Evolutionary conservation across 2,113 vertebrate species (phyloP), one percentile per base, ranked within the genome.

Genomic region (rabbit (Oryctolagus cuniculus)): DNA sequence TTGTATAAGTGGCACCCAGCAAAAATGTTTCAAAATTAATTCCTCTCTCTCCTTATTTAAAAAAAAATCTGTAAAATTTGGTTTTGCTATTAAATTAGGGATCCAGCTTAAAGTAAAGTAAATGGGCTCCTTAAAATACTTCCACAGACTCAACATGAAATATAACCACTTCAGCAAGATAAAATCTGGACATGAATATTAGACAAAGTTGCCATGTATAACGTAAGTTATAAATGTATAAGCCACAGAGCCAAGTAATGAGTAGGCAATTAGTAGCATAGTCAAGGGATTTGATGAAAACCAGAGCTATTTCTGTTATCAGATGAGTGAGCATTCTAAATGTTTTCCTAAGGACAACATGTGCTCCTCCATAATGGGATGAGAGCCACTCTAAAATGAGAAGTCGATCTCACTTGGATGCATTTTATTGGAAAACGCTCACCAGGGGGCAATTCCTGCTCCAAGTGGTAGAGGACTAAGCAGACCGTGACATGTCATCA

Each of bases 401-500:
- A 94, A 96, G 96, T 70, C 70, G 25, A 96, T 70, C 90, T 96
- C 96, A 97, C 90, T 96, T 97, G 97, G 97, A 97, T 96, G 84
- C 16, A 74, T 97, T 97, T 97, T 81, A 10, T 96, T 97, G 98
- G 96, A 63, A 98, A 96, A 95, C 29, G 67, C 89, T 97, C 98
- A 34, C 63, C 77, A 90, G 74, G 89, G 80, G 93, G 93, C 58
- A 31, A 95, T 96, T 97, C 95, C 93, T 97, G 91, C 74, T 95
- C 67, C 83, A 95, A 27, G 89, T 94, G 93, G 93, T 89, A 89
- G 93, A 97, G 96, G 96, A 87, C 89, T 85, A 31, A 91, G 53
- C 95, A 96, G 95, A 96, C 90, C 96, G 72, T 97, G 95, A 95
- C 97, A 95, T 98, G 94, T 98, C 97, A 97, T 98, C 98, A 98